Percentiles rank a stretch among this genome's conserved stretches.
These are phyloP conservation scores for Acropternis orthonyx DNA, from an alignment of 2,797 vertebrate genomes.

Conservation along the genomic window DNA sequence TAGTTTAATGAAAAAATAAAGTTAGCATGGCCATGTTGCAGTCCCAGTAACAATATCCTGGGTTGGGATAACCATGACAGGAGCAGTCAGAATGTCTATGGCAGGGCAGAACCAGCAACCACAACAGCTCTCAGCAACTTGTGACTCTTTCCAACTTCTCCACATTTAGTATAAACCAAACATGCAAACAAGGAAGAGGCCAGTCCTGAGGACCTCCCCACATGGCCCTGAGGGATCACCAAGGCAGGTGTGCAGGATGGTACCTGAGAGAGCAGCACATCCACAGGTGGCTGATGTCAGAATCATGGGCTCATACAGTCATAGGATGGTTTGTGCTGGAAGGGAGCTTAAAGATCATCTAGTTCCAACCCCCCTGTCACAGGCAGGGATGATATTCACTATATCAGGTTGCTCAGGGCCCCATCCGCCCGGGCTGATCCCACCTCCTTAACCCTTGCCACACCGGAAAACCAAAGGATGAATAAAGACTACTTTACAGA, in stretches of 20 bases:
- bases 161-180: neutral
- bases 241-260: neutral
- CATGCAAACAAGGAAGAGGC: neutral
- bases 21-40: neutral
- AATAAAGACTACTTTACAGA: neutral
- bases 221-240: neutral
- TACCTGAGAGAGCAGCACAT: neutral
- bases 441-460: neutral
- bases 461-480: neutral
- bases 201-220: neutral
- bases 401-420: neutral
- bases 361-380: neutral
- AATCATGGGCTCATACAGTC: neutral
- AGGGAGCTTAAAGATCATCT: neutral
- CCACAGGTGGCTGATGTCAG: neutral
- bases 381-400: neutral
- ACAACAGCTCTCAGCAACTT: neutral
- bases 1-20: slow-evolving; percentile 29
- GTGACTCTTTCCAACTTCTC: neutral
- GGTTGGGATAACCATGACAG: neutral
- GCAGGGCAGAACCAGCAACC: neutral
- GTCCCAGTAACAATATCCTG: neutral
- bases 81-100: neutral
- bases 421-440: neutral
- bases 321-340: neutral